Evolutionary conservation across 2,888 invertebrate genomes (phyloP).

Genomic region (Ischnura elegans): DNA sequence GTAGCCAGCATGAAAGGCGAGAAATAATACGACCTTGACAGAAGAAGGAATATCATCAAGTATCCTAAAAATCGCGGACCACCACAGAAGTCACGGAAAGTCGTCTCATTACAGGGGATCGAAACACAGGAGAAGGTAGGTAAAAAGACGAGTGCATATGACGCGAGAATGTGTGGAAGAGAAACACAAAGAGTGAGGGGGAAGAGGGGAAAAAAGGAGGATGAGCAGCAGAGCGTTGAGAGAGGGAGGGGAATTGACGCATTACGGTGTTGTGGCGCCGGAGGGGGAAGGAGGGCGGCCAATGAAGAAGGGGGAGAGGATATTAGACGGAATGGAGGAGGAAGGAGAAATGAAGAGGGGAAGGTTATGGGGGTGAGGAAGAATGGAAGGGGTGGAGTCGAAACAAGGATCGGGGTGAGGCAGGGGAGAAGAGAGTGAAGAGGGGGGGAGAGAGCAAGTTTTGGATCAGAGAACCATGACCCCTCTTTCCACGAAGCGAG

Average conservation of each 20-base stretch:
- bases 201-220: neutral
- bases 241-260: neutral
- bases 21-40: too few species aligned
- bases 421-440: neutral
- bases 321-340: neutral
- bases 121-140: too few species aligned
- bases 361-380: neutral
- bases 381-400: neutral
- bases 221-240: constrained; percentile 22
- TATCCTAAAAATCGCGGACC: too few species aligned
- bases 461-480: constrained; percentile 27
- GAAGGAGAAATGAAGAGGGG: neutral
- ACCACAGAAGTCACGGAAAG: too few species aligned
- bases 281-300: neutral
- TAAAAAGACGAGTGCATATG: too few species aligned
- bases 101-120: too few species aligned
- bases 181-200: neutral
- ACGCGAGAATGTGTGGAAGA: neutral
- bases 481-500: neutral
- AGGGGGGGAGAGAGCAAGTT: neutral
- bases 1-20: too few species aligned
- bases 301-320: neutral
- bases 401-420: neutral
- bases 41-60: too few species aligned
- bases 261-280: neutral